Conservation (phyloP, 2,113 vertebrate genomes). For the Bambusicola thoracicus region DNA sequence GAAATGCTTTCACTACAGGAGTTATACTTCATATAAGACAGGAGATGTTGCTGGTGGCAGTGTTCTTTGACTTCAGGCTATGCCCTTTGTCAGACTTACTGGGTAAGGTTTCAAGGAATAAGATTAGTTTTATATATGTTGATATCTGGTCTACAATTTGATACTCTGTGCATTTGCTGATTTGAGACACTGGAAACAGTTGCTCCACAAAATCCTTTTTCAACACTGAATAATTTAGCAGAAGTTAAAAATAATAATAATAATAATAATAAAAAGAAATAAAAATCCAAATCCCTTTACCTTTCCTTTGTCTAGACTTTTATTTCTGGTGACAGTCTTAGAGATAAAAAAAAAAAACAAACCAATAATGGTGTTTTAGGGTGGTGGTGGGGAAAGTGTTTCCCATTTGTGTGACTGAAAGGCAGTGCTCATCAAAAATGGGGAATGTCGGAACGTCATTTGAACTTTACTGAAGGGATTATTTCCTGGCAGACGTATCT, state of each 20-base stretch:
- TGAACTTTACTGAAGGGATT: not conserved
- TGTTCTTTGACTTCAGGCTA: not conserved
- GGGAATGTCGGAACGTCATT: not conserved
- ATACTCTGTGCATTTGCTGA: not conserved
- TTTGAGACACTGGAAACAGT: not conserved
- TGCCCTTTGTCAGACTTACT: not conserved
- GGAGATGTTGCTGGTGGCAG: not conserved
- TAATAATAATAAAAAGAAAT: too few species aligned
- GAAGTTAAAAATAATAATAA: not conserved
- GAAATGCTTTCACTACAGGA: not conserved
- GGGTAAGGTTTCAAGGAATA: not conserved
- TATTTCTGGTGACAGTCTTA: not conserved
- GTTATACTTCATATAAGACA: not conserved
- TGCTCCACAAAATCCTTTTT: conserved; percentile 1
- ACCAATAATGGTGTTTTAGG: not conserved
- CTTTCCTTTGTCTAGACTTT: not conserved
- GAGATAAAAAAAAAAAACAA: not conserved
- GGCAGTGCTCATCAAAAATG: not conserved
- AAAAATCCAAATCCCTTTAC: not conserved
- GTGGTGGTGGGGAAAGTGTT: not conserved
- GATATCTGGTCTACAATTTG: not conserved
- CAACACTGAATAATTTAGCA: not conserved
- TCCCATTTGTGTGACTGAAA: not conserved
- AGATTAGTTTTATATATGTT: not conserved
- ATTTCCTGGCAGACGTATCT: not conserved